A percentile compares a stretch with the other conserved stretches of the same genome.
Conservation (phyloP, 2,113 vertebrate genomes). For the Noctilio leporinus region DNA sequence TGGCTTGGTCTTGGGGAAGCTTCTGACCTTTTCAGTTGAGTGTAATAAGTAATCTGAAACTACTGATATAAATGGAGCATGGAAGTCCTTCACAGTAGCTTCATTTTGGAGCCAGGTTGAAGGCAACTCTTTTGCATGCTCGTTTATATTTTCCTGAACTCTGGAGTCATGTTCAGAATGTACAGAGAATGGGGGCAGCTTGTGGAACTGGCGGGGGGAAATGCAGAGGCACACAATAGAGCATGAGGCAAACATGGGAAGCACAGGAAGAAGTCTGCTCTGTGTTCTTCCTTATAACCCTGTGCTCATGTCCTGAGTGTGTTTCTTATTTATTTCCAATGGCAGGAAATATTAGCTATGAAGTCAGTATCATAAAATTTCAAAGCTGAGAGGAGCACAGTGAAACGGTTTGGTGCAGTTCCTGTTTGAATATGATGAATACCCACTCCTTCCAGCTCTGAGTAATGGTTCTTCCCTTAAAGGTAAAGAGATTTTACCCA, state of each 20-base stretch:
- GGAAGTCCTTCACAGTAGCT: background rate
- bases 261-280: background rate
- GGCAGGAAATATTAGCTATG: background rate
- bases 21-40: background rate
- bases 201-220: background rate
- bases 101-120: background rate
- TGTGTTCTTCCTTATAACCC: background rate
- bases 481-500: background rate
- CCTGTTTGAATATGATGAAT: background rate
- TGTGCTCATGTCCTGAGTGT: rapidly evolving
- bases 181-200: background rate
- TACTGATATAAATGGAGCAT: too few relatives aligned
- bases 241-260: background rate
- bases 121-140: background rate
- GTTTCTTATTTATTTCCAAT: background rate
- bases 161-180: background rate
- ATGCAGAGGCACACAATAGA: background rate
- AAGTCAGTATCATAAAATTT: background rate
- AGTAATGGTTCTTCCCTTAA: background rate
- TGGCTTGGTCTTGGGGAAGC: background rate
- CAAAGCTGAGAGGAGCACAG: background rate
- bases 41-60: background rate
- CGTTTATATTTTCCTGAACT: background rate
- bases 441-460: background rate
- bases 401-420: background rate